phyloP scores from a whole-genome alignment of 92 coral and sea anemone species.

The Metridium senile region DNA sequence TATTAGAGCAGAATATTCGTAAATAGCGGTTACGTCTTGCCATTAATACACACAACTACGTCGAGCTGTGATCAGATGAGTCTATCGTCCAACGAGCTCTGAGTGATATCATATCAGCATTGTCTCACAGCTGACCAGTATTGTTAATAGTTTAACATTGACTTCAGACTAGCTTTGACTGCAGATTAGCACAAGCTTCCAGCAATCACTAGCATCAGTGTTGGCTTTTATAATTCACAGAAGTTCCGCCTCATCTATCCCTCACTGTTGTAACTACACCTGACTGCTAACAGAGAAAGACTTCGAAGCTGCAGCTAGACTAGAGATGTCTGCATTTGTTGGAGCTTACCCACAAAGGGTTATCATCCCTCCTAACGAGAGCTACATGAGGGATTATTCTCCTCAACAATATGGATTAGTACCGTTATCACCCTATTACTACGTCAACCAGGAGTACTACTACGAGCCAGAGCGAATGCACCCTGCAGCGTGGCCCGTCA shows the following conservation, averaged over 20 bases:
- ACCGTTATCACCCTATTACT: neutral
- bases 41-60: neutral
- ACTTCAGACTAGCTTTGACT: no score
- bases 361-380: neutral
- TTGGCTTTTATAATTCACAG: no score
- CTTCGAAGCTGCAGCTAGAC: no score
- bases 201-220: no score
- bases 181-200: no score
- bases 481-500: neutral
- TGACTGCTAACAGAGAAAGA: no score
- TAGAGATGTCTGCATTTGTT: constrained; percentile 22
- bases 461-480: neutral
- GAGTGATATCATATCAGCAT: no score
- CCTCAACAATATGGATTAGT: constrained; percentile 15
- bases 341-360: neutral
- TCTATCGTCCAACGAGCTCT: neutral
- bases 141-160: no score
- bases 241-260: no score
- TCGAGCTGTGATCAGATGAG: neutral
- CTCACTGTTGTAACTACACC: no score
- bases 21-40: constrained; percentile 5
- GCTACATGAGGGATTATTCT: neutral
- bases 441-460: neutral
- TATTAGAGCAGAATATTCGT: constrained; percentile 6
- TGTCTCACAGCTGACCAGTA: no score